Percentiles rank a stretch among this genome's conserved stretches.
phyloP scores from a whole-genome alignment of 2,113 vertebrate species.

The Hemicordylus capensis region DNA sequence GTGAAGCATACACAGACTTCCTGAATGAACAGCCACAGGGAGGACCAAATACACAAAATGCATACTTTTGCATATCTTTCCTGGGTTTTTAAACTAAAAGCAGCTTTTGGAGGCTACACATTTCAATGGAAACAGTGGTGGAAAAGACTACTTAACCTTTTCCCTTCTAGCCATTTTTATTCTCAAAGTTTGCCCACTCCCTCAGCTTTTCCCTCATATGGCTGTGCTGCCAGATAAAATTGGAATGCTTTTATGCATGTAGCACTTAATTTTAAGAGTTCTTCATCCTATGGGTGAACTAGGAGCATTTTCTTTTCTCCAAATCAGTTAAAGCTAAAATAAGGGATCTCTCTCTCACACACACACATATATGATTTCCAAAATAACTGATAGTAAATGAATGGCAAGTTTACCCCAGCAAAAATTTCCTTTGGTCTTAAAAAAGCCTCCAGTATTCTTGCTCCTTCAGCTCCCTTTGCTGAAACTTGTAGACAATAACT shows the following conservation, averaged over 20 bases:
- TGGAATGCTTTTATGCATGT: too few relatives aligned
- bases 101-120: background rate
- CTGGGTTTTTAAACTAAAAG: background rate
- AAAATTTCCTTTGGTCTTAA: constrained; percentile 54
- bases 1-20: background rate
- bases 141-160: background rate
- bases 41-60: background rate
- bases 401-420: constrained; percentile 59
- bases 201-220: too few relatives aligned
- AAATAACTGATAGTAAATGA: constrained; percentile 37
- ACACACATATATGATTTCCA: constrained; percentile 63
- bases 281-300: background rate
- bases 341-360: background rate
- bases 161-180: background rate
- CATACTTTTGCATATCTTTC: background rate
- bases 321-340: background rate
- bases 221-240: too few relatives aligned
- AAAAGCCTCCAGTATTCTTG: background rate
- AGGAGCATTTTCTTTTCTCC: background rate
- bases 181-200: background rate
- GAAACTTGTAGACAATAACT: constrained; percentile 56
- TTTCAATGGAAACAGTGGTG: background rate
- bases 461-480: constrained; percentile 56
- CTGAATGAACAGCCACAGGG: background rate
- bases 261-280: too few relatives aligned